Percentiles rank a stretch among this genome's conserved stretches.
Evolutionary conservation across 2,113 vertebrate genomes (phyloP).

Genomic region (Hystrix cristata): DNA sequence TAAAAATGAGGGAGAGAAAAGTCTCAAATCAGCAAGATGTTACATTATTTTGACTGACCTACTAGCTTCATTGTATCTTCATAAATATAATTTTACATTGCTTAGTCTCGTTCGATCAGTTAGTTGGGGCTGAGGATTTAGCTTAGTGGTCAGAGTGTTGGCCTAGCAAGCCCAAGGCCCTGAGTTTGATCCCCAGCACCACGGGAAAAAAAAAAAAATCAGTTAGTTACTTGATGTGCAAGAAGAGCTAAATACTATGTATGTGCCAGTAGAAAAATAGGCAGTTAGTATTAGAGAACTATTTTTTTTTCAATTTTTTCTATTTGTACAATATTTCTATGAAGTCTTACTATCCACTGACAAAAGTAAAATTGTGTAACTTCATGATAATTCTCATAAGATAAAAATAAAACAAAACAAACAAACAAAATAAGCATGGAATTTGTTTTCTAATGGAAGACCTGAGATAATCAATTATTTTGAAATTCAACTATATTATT

Average conservation of each 20-base stretch:
- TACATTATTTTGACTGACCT: not conserved
- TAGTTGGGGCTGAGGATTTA: not conserved
- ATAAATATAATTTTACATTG: not conserved
- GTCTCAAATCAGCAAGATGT: not conserved
- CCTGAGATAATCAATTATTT: conserved; percentile 13
- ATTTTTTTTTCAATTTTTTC: not conserved
- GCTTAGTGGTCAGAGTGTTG: too few relatives aligned
- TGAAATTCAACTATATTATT: conserved; percentile 47
- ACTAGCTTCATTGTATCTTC: not conserved
- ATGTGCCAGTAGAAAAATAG: not conserved
- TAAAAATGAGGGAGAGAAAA: not conserved
- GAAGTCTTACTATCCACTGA: conserved; percentile 24
- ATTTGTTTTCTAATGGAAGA: conserved; percentile 22
- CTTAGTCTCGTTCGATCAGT: not conserved
- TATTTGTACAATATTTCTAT: conserved; percentile 14
- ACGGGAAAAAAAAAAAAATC: not conserved
- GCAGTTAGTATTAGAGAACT: not conserved
- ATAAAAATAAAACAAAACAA: not conserved
- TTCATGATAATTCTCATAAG: not conserved
- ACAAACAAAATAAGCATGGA: not conserved
- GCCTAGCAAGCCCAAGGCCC: too few relatives aligned
- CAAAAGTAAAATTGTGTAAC: not conserved
- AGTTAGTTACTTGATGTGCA: conserved; percentile 22
- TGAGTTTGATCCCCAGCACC: too few relatives aligned
- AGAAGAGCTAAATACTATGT: not conserved